Evolutionary conservation across 2,113 vertebrate genomes (phyloP), one percentile per base, ranked within the genome.

Genomic region (Pseudorasbora parva): DNA sequence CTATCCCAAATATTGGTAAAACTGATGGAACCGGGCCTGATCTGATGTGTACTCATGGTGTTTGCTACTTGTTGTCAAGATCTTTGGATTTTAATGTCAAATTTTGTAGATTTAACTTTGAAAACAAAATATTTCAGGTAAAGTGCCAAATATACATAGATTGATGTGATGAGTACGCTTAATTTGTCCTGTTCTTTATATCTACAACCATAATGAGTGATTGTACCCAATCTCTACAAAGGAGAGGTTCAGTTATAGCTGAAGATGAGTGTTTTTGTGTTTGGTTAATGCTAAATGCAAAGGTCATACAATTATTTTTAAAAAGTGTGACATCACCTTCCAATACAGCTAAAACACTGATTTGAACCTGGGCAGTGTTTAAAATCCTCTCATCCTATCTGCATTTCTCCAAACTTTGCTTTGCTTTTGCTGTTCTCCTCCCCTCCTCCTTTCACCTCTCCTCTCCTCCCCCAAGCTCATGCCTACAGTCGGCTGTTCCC

Each of bases 401-500:
- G 27, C 15, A 41, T 17, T 68, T 17, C 30, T 41, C 19, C 9
- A n/a, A 9, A 25, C 19, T 47, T 73, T 73, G 25, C 21, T 49
- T 14, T 11, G 5, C 15, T 10, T 60, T 43, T 45, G 21, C 68
- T 45, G 37, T 45, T 69, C 9, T 10, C 21, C 14, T 21, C 30
- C 19, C n/a, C 27, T 69, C 27, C 62, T 54, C 47, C 21, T 15
- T 21, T 68, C 73, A 37, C 27, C 49, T 81, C 64, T 19, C 66
- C 8, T 45, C 23, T n/a, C 27, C 54, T 69, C 47, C 17, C 21
- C 19, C 74, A 27, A 41, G 17, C 30, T 62, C 56, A n/a, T 62
- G 51, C 43, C n/a, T 57, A 51, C 25, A 81, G 43, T 10, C 11
- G 64, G 7, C 64, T 41, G 64, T 71, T 75, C 45, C 30, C 83